A percentile compares a stretch with the other conserved stretches of the same genome.
Conservation (phyloP, 1,140 invertebrate genomes). For the Drosophila lini region DNA sequence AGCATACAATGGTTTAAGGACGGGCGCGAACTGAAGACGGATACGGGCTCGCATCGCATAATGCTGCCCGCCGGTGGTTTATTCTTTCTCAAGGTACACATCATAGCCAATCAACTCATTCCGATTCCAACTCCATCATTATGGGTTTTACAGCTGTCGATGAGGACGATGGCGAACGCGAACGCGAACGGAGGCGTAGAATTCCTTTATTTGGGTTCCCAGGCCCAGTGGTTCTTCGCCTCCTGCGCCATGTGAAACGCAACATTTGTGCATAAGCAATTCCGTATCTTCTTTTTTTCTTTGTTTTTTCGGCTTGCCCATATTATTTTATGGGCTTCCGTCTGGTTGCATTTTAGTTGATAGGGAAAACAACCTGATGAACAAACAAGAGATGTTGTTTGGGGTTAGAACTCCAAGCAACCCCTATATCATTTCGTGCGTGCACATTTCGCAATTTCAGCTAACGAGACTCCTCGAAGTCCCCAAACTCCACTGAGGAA, state of each 20-base stretch:
- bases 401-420: slow-evolving; percentile 23
- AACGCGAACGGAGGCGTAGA: slow-evolving; percentile 25
- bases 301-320: slow-evolving; percentile 32
- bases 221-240: slow-evolving; percentile 7
- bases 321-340: slow-evolving; percentile 80
- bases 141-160: slow-evolving; percentile 55
- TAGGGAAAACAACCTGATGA: slow-evolving; percentile 67
- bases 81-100: slow-evolving; percentile 90
- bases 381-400: slow-evolving; percentile 41
- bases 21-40: slow-evolving; percentile 86
- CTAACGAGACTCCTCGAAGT: slow-evolving; percentile 66
- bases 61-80: slow-evolving; percentile 88
- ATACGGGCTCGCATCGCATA: slow-evolving; percentile 85
- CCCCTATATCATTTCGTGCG: slow-evolving; percentile 58
- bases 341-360: slow-evolving; percentile 75
- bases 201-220: slow-evolving; percentile 29
- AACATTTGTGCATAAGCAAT: slow-evolving; percentile 74
- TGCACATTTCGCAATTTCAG: slow-evolving; percentile 77
- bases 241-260: slow-evolving; percentile 61
- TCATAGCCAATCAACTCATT: slow-evolving; percentile 37
- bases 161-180: slow-evolving; percentile 5
- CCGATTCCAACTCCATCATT: slow-evolving; percentile 58
- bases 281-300: neutral
- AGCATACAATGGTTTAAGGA: slow-evolving; percentile 89
- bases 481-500: slow-evolving; percentile 33